phyloP scores from a whole-genome alignment of 1,140 invertebrate genomes.

The Anastrepha ludens region DNA sequence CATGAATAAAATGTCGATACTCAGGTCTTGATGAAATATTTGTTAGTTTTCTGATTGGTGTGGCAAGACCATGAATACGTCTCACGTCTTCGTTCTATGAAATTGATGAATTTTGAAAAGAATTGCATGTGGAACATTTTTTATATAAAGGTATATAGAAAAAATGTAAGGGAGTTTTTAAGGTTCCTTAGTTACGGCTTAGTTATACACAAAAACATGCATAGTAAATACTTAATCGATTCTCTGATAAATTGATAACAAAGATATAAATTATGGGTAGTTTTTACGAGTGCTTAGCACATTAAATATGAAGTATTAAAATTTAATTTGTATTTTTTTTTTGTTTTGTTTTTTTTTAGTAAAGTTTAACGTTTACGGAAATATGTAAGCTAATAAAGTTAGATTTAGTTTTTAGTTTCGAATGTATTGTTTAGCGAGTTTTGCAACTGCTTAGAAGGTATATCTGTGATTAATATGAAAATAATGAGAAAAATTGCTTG shows the following conservation, averaged over 20 bases:
- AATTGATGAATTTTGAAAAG: slow-evolving; percentile 60
- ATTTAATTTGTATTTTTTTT: not conserved
- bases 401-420: not conserved
- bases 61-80: slow-evolving; percentile 74
- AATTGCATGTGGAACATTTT: slow-evolving; percentile 59
- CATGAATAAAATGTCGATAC: slow-evolving; percentile 74
- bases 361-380: slow-evolving; percentile 41
- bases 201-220: slow-evolving; percentile 41
- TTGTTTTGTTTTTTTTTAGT: not conserved
- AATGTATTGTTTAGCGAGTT: not conserved
- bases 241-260: slow-evolving; percentile 16
- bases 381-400: slow-evolving; percentile 17
- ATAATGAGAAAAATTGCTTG: slow-evolving; percentile 49
- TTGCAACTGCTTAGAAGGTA: not conserved
- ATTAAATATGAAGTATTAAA: slow-evolving; percentile 42
- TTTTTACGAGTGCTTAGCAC: slow-evolving; percentile 29
- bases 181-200: slow-evolving; percentile 12
- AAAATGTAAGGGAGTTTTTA: slow-evolving; percentile 40
- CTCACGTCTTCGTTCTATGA: slow-evolving; percentile 73
- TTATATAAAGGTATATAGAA: slow-evolving; percentile 53
- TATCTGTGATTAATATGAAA: slow-evolving; percentile 1
- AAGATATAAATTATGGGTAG: not conserved
- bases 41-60: slow-evolving; percentile 74
- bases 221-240: slow-evolving; percentile 19
- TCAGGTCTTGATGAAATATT: slow-evolving; percentile 75